Conservation (phyloP, 2,888 invertebrate species). For the Sympetrum striolatum region DNA sequence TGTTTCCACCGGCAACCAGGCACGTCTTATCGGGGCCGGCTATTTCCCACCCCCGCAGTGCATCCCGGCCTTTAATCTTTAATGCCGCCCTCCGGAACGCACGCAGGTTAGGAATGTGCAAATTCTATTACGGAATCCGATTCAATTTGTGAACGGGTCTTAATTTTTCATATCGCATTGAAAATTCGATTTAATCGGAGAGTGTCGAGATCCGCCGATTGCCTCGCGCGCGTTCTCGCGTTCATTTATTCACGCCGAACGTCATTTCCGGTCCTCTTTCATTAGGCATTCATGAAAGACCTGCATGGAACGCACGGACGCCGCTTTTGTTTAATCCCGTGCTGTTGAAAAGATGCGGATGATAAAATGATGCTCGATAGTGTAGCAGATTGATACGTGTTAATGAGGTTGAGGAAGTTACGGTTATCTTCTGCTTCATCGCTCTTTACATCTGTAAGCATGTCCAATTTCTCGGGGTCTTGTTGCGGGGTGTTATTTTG, state of each 20-base stretch:
- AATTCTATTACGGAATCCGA: background rate
- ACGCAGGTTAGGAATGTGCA: background rate
- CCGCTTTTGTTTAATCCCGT: background rate
- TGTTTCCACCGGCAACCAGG: background rate
- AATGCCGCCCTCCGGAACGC: background rate
- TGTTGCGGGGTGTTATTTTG: too few relatives aligned
- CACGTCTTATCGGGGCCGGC: background rate
- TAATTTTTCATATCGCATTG: background rate
- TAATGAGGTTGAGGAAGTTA: too few relatives aligned
- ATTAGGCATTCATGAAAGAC: background rate
- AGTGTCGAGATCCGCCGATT: background rate
- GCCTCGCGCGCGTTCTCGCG: background rate
- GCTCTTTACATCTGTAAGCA: too few relatives aligned
- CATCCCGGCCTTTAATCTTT: background rate
- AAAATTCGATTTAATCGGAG: background rate
- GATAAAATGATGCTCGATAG: background rate
- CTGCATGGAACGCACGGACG: background rate
- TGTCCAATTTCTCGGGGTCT: too few relatives aligned
- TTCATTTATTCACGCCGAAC: background rate
- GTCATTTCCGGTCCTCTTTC: background rate
- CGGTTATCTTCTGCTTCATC: too few relatives aligned
- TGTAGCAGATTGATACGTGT: too few relatives aligned
- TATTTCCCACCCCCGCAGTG: background rate
- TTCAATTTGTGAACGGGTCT: background rate
- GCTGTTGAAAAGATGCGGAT: background rate